Base-by-base conservation (phyloP, 2,888 invertebrate species). In the Drosophila trichaetosa region DNA sequence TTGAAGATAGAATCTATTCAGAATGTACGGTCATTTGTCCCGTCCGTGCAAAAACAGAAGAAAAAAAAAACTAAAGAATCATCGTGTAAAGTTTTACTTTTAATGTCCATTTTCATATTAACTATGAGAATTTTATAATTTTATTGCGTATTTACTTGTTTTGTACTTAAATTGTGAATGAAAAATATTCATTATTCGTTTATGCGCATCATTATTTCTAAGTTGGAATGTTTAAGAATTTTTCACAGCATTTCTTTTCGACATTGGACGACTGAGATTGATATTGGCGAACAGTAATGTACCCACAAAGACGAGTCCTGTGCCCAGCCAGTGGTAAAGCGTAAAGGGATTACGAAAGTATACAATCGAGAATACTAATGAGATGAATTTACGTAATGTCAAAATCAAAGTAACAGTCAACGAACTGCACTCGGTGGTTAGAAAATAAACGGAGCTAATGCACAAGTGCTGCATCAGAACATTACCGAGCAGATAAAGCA, bases 341-440 rank as follows among this genome's bases (percentile, higher is more conserved):
- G 98, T 99, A 91, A 99, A 99, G 0, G 97, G 96, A 94, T 99
- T 99, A 82, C 95, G 94, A 91, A 99, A 99, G 93, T 98, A 92
- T 52, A 97, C 83, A 79, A 99, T 98, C 0, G 99, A 99, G 90
- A 99, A 96, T 24, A 99, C 93, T 40, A 99, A 94, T 0, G 98
- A 98, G n/a, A 97, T 94, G 91, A 99, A 99, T 93, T 99, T 99
- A 51, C 99, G 94, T 60, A 99, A 93, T 0, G 99, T 99, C 46
- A 99, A 96, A 0, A 99, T 98, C 80, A 99, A 94, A 0, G 99
- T 99, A 0, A 99, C 98, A 0, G 98, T 98, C 56, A 99, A 93
- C 0, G 99, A 98, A 0, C 97, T 95, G 91, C 98, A 98, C 92
- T 98, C 98, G 0, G 99, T 97, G 0, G 98, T 98, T 90, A 99